Evolutionary conservation across 1,140 invertebrate genomes (phyloP), one percentile per base, ranked within the genome.

Genomic region (Drosophila micromelanica): DNA sequence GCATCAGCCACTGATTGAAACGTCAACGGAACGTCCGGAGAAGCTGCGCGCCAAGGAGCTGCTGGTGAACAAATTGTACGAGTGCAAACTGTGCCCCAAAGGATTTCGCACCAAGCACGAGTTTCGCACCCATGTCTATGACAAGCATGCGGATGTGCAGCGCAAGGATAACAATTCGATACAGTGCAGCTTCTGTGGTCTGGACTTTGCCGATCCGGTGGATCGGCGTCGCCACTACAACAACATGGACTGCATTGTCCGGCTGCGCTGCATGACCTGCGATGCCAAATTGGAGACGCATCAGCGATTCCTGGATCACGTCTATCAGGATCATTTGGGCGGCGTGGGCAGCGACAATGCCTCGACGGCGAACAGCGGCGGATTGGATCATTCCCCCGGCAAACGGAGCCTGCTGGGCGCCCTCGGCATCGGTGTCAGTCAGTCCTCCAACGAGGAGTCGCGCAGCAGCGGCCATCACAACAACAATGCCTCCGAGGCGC

Each of bases 211-310:
- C 17, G 91, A 92, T 81, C 80, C 91, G 1, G 78, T 78, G 6
- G 90, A 91, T 49, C 73, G 91, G 9, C 90, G 90, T 1, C 91
- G 91, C 2, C 91, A 92, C 48, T 92, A 92, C 57, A 92, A 92
- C 59, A 92, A 92, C 51, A 91, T 92, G 87, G 91, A 91, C 30
- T 92, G 91, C 51, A 92, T 92, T 64, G 90, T 92, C 2, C 79
- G 82, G 3, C 32, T 92, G 30, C 87, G 90, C n/a, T 92, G 91
- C 73, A 89, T 91, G 73, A 92, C 91, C 11, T 92, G 91, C 37
- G 87, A 92, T 40, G 87, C 81, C 15, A 91, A 92, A 52, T 72
- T 92, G 63, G 91, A 92, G 59, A 90, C 80, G 38, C 90, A 92
- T 65, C 86, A 92, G 56, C 81, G 80, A 1, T 92, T 92, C 63